A percentile compares a stretch with the other conserved stretches of the same genome.
phyloP scores from a whole-genome alignment of 2,797 vertebrate species.

The Hemitrygon akajei region DNA sequence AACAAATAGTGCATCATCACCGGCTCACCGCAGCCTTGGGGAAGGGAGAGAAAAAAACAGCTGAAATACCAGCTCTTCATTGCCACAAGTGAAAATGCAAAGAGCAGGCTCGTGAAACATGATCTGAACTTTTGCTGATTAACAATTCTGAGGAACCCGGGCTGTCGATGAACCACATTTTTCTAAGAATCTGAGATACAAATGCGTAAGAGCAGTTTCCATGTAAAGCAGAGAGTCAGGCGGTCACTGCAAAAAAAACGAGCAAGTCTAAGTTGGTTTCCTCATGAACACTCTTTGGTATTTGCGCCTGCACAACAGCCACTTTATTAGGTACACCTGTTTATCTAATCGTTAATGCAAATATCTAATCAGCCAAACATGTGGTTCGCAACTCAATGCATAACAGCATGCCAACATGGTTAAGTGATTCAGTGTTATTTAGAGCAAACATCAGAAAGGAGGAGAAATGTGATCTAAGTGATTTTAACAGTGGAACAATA shows the following conservation, averaged over 20 bases:
- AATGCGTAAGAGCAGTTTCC: neutral
- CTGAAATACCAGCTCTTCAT: neutral
- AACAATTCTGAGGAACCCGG: neutral
- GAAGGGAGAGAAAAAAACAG: too few species aligned
- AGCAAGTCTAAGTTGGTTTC: too few species aligned
- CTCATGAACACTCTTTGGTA: neutral
- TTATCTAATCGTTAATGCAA: too few species aligned
- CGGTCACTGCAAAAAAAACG: neutral
- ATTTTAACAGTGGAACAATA: too few species aligned
- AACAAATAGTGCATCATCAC: neutral
- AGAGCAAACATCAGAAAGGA: too few species aligned
- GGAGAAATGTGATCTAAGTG: too few species aligned
- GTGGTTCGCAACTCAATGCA: too few species aligned
- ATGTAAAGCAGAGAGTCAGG: neutral
- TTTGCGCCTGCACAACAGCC: too few species aligned
- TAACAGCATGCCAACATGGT: too few species aligned
- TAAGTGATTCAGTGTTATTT: too few species aligned
- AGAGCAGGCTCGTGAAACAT: neutral
- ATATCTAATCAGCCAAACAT: too few species aligned
- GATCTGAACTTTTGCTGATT: slow-evolving; percentile 14
- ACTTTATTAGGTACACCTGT: too few species aligned
- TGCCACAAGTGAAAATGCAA: neutral
- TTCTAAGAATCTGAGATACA: neutral
- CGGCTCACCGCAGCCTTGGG: neutral
- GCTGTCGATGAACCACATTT: neutral